phyloP scores from a whole-genome alignment of 2,113 vertebrate species.

The Trochalopteron elliotii region DNA sequence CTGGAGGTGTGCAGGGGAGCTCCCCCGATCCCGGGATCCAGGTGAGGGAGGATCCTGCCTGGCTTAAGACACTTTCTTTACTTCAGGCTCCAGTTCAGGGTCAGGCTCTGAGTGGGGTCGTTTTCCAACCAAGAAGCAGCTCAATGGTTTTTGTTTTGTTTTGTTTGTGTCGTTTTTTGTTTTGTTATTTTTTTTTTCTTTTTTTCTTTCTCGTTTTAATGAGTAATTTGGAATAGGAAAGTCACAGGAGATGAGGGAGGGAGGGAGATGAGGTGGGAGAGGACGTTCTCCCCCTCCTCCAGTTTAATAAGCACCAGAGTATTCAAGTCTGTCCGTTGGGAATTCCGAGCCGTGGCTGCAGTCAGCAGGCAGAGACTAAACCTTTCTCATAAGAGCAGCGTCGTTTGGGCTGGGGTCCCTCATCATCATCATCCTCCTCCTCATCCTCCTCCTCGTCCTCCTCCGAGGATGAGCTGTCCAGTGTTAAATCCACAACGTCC shows the following conservation, averaged over 20 bases:
- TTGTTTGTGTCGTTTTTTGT: not conserved
- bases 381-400: slow-evolving; percentile 94
- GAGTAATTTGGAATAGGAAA: slow-evolving; percentile 58
- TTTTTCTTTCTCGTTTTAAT: not conserved
- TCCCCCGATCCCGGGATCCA: not conserved
- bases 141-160: slow-evolving; percentile 1
- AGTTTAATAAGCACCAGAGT: slow-evolving; percentile 74
- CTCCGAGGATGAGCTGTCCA: slow-evolving; percentile 92
- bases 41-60: slow-evolving; percentile 29
- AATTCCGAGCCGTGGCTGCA: not conserved
- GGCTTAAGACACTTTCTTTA: slow-evolving; percentile 34
- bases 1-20: not conserved
- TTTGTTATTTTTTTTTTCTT: too few species aligned
- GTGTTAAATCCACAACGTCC: slow-evolving; percentile 93
- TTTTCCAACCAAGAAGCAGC: slow-evolving; percentile 51
- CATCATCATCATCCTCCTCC: slow-evolving; percentile 88
- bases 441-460: slow-evolving; percentile 91
- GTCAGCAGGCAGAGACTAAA: slow-evolving; percentile 96
- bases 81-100: slow-evolving; percentile 33
- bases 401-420: slow-evolving; percentile 88
- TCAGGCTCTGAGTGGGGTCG: slow-evolving; percentile 20
- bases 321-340: slow-evolving; percentile 59
- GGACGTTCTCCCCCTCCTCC: slow-evolving; percentile 38
- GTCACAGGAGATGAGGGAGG: slow-evolving; percentile 65
- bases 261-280: slow-evolving; percentile 61